Evolutionary conservation across 2,888 invertebrate genomes (phyloP).

Genomic region (Exephanes ischioxanthus): DNA sequence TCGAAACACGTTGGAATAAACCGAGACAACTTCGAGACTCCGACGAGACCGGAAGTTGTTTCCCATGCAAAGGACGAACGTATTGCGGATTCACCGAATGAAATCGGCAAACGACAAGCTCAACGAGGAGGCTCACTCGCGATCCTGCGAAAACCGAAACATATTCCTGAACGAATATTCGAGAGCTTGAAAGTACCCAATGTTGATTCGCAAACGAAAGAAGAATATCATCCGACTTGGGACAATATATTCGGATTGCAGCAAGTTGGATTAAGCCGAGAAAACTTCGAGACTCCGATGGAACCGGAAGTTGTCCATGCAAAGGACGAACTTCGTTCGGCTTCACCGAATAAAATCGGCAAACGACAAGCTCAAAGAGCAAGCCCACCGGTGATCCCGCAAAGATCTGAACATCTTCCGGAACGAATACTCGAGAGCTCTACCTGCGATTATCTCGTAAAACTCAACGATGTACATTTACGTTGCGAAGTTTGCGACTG

Average conservation of each 20-base stretch:
- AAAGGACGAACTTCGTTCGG: neutral
- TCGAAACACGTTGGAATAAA: too few species aligned
- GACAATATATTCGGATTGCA: too few species aligned
- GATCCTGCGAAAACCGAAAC: neutral
- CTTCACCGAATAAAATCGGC: neutral
- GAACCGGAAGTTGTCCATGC: too few species aligned
- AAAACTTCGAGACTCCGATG: too few species aligned
- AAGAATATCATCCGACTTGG: neutral
- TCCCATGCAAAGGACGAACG: neutral
- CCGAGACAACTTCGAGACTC: neutral
- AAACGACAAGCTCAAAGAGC: neutral
- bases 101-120: neutral
- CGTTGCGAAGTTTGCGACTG: slow-evolving; percentile 40
- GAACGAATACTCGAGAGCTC: neutral
- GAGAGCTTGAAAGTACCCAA: neutral
- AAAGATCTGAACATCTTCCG: neutral
- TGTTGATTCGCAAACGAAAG: neutral
- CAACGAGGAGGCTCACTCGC: neutral
- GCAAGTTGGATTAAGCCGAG: neutral
- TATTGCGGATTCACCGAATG: neutral
- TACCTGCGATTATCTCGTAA: neutral
- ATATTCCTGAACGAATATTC: neutral
- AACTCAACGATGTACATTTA: neutral
- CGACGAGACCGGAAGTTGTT: too few species aligned
- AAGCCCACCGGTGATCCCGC: neutral